These are phyloP conservation scores for Pampusana beccarii DNA, from an alignment of 2,113 vertebrate species.

Conservation along the genomic window DNA sequence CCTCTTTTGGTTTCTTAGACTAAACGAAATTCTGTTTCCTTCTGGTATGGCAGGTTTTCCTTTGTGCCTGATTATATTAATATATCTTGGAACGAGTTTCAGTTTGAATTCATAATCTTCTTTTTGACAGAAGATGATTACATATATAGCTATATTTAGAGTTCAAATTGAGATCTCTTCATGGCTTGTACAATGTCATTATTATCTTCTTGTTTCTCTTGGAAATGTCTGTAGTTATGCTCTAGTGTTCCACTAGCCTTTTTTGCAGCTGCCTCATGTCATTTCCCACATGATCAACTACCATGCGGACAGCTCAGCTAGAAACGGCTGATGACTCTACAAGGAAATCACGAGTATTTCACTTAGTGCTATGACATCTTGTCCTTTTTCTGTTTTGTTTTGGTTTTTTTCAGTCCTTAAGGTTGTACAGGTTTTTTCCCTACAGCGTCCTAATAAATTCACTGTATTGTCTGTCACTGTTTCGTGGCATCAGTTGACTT, in stretches of 20 bases:
- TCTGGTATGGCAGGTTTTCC: neutral
- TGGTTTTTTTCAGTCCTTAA: neutral
- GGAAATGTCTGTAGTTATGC: neutral
- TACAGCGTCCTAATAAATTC: neutral
- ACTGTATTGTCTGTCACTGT: neutral
- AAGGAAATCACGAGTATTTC: neutral
- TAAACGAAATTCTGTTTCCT: neutral
- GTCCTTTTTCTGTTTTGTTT: neutral
- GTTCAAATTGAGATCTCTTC: neutral
- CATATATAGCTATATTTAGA: neutral
- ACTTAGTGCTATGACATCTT: neutral
- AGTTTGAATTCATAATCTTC: neutral
- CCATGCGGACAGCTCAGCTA: neutral
- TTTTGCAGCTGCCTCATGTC: neutral
- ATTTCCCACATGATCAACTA: neutral
- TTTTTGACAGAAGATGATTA: neutral
- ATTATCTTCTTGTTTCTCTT: conserved; percentile 25
- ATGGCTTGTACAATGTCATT: neutral
- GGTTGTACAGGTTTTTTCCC: neutral
- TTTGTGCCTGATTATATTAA: neutral
- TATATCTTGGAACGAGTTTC: neutral
- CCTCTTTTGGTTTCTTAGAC: neutral
- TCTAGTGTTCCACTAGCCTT: neutral
- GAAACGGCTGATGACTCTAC: neutral
- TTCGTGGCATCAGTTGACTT: neutral